These are phyloP conservation scores for Neodiprion virginianus DNA, from an alignment of 1,140 invertebrate genomes.

Conservation along the genomic window DNA sequence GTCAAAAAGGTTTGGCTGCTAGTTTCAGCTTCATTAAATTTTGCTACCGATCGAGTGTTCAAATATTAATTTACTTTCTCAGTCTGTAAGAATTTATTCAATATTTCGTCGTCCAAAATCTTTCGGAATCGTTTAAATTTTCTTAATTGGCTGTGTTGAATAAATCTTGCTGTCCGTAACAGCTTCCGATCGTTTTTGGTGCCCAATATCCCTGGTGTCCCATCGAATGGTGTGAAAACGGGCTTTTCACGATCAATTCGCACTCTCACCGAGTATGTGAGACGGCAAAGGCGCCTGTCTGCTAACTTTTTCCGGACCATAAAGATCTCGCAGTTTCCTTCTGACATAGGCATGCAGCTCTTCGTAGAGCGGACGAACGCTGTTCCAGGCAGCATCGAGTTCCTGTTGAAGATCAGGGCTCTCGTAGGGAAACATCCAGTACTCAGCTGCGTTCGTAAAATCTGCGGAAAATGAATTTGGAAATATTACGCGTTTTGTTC, in stretches of 20 bases:
- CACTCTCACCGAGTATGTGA: slow-evolving; percentile 77
- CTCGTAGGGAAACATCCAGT: slow-evolving; percentile 87
- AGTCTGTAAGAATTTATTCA: too few relatives aligned
- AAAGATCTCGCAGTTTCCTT: slow-evolving; percentile 79
- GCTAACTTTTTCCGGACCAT: slow-evolving; percentile 81
- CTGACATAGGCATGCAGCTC: slow-evolving; percentile 90
- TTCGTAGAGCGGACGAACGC: slow-evolving; percentile 86
- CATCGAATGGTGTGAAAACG: background rate
- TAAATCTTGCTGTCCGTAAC: too few relatives aligned
- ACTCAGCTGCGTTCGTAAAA: slow-evolving; percentile 81
- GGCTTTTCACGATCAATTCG: background rate
- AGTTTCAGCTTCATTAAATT: too few relatives aligned
- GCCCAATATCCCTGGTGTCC: background rate
- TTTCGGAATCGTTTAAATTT: too few relatives aligned
- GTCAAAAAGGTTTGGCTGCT: too few relatives aligned
- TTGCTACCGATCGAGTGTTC: too few relatives aligned
- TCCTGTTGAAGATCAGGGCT: slow-evolving; percentile 75
- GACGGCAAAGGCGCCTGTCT: slow-evolving; percentile 86
- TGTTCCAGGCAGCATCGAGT: slow-evolving; percentile 81
- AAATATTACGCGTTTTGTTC: slow-evolving; percentile 22
- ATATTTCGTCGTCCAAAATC: too few relatives aligned
- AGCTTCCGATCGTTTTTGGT: too few relatives aligned
- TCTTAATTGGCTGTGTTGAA: too few relatives aligned
- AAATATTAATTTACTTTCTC: too few relatives aligned
- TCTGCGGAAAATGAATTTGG: slow-evolving; percentile 63